Percentiles rank a stretch among this genome's conserved stretches.
Evolutionary conservation across 2,113 vertebrate genomes (phyloP).

Genomic region (Apeltes quadracus): DNA sequence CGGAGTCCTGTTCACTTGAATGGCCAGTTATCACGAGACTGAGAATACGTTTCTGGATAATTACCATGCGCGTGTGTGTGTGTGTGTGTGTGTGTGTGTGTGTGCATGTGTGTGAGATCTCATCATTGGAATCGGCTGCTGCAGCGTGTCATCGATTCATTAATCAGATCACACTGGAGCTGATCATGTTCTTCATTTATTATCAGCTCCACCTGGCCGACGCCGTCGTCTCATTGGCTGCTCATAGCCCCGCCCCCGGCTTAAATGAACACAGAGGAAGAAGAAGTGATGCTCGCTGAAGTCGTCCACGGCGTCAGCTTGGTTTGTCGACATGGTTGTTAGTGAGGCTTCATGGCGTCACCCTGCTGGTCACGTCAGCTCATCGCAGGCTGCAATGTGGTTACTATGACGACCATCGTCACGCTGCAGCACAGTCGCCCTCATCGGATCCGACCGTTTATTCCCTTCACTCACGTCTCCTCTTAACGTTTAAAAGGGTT

Average conservation of each 20-base stretch:
- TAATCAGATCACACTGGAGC: too few species aligned
- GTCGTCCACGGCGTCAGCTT: too few species aligned
- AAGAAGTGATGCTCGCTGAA: too few species aligned
- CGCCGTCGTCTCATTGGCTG: slow-evolving; percentile 1
- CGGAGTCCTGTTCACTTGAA: slow-evolving; percentile 10
- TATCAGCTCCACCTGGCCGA: neutral
- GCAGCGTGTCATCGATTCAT: slow-evolving; percentile 16
- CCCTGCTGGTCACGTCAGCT: too few species aligned
- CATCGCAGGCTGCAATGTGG: too few species aligned
- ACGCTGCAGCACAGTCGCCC: too few species aligned
- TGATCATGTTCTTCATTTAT: too few species aligned
- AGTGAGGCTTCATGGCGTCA: too few species aligned
- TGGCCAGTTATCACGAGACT: neutral
- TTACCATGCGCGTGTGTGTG: neutral
- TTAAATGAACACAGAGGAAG: neutral
- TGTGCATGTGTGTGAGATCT: neutral
- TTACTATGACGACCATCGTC: too few species aligned
- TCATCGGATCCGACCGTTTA: too few species aligned
- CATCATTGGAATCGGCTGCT: slow-evolving; percentile 16
- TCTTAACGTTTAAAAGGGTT: neutral
- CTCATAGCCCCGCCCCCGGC: too few species aligned
- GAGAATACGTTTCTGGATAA: neutral
- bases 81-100: neutral
- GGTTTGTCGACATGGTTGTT: too few species aligned
- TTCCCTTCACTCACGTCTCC: neutral